phyloP scores from a whole-genome alignment of 2,113 vertebrate genomes.

The Cervus canadensis region DNA sequence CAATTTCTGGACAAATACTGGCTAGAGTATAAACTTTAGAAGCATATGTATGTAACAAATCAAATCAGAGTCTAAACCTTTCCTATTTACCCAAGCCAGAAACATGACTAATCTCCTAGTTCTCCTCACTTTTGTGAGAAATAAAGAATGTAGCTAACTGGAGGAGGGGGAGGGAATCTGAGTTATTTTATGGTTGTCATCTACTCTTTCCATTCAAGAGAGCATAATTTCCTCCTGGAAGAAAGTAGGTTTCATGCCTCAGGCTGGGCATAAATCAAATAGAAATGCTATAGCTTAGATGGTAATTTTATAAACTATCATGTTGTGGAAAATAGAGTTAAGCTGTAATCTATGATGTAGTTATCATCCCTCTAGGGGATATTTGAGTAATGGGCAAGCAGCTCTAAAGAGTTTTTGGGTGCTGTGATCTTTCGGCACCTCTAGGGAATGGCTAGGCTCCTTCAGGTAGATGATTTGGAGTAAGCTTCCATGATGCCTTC shows the following conservation, averaged over 20 bases:
- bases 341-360: slow-evolving; percentile 77
- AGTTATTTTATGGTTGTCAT: slow-evolving; percentile 64
- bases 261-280: slow-evolving; percentile 81
- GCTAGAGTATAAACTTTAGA: background rate
- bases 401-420: slow-evolving; percentile 36
- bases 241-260: slow-evolving; percentile 78
- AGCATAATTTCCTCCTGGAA: slow-evolving; percentile 76
- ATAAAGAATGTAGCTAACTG: slow-evolving; percentile 38
- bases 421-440: slow-evolving; percentile 29
- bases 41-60: background rate
- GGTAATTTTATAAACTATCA: slow-evolving; percentile 84
- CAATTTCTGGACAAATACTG: background rate
- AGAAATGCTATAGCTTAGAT: slow-evolving; percentile 72
- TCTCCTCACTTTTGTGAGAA: slow-evolving; percentile 30
- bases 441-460: background rate
- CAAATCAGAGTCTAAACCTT: background rate
- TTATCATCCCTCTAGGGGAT: slow-evolving; percentile 73
- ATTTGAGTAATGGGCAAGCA: slow-evolving; percentile 72
- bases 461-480: slow-evolving; percentile 17
- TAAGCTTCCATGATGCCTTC: background rate
- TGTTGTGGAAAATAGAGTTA: slow-evolving; percentile 77
- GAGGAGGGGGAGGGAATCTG: background rate
- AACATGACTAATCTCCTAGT: slow-evolving; percentile 19
- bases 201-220: slow-evolving; percentile 68
- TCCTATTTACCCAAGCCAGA: background rate